phyloP scores from a whole-genome alignment of 2,888 invertebrate genomes.

The Amorpha juglandis region DNA sequence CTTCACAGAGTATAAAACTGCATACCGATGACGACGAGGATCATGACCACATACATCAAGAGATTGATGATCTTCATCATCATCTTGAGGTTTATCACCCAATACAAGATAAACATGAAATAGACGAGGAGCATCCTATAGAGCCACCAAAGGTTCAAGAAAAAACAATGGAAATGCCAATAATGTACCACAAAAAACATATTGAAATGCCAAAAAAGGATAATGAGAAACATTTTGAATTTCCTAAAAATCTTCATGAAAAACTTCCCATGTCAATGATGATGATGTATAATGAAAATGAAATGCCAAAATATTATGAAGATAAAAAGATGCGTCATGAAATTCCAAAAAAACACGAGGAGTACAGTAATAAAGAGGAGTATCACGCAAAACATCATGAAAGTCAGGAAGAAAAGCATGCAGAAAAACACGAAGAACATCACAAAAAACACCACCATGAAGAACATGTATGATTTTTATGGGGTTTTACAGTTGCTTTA shows the following conservation, averaged over 20 bases:
- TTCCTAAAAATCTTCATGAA: neutral
- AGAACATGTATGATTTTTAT: conserved; percentile 33
- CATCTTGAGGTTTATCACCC: conserved; percentile 24
- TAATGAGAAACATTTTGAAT: neutral
- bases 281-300: neutral
- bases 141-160: neutral
- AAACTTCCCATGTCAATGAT: neutral
- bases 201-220: conserved; percentile 6
- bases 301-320: conserved; percentile 24
- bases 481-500: neutral
- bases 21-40: conserved; percentile 46
- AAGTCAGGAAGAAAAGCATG: conserved; percentile 33
- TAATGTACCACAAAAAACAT: neutral
- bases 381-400: conserved; percentile 30
- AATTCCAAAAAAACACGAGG: neutral
- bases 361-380: conserved; percentile 37
- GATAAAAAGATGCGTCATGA: neutral
- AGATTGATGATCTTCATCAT: conserved; percentile 30
- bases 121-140: conserved; percentile 28
- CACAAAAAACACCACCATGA: conserved; percentile 33
- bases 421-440: conserved; percentile 34
- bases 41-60: conserved; percentile 3
- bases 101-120: conserved; percentile 33
- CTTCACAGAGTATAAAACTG: conserved; percentile 53
- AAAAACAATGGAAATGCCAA: conserved; percentile 3